Evolutionary conservation across 2,113 vertebrate genomes (phyloP).

Genomic region (Odontophorus gujanensis): DNA sequence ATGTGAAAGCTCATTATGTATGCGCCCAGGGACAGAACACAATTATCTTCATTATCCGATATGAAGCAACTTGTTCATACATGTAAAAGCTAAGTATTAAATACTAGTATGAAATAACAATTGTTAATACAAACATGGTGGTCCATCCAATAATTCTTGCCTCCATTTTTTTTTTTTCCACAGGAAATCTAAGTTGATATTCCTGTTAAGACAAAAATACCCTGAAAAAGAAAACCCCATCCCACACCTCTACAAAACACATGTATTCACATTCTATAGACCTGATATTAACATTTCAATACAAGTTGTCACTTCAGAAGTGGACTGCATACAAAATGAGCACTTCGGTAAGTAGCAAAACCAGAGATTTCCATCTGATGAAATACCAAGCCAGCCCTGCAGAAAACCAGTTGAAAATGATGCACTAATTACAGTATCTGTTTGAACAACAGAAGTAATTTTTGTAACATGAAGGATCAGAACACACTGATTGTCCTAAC

Average conservation of each 20-base stretch:
- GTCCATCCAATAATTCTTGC: neutral
- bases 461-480: constrained; percentile 64
- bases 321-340: neutral
- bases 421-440: constrained; percentile 75
- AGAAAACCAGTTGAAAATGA: constrained; percentile 64
- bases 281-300: neutral
- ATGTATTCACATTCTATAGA: neutral
- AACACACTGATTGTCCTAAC: constrained; percentile 71
- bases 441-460: constrained; percentile 78
- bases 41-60: neutral
- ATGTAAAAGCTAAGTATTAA: neutral
- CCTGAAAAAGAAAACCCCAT: fast-evolving
- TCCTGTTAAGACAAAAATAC: neutral
- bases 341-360: neutral
- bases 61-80: neutral
- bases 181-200: neutral
- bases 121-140: neutral
- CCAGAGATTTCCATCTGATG: neutral
- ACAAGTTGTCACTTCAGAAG: neutral
- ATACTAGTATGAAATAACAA: neutral
- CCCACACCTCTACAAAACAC: neutral
- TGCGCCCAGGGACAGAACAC: neutral
- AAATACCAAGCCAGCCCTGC: constrained; percentile 8
- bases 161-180: neutral
- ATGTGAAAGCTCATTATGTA: neutral